Base-by-base conservation (phyloP, 2,113 vertebrate species). In the Mirza zaza region DNA sequence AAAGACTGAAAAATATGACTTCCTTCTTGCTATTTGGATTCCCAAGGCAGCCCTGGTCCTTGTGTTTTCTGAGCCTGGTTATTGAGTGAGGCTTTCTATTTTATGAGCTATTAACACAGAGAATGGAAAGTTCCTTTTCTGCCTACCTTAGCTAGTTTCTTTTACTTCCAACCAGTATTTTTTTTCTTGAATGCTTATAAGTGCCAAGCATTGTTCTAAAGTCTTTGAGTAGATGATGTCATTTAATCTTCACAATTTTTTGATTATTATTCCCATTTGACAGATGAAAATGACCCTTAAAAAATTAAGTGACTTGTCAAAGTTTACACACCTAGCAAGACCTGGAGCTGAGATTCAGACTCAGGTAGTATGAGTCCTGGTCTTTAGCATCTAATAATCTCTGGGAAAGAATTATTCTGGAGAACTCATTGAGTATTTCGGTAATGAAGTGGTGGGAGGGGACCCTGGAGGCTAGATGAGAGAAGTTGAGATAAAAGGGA, bases 131-230 rank as follows among this genome's bases (percentile, higher is more conserved):
- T 87, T 96, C 34, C 55, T 32, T 79, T 89, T 68, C 80, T 87
- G 68, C 87, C n/a, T 87, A 71, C 39, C 29, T 91, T 45, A 88
- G 39, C 14, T 73, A 29, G 9, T 81, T 96, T 77, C 42, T 63
- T 89, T 85, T 87, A 75, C 21, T 93, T 91, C 73, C 21, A 73
- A n/a, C 65, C 71, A 92, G 34, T 12, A 48, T 52, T 91, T 93
- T 95, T 95, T 77, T 81, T 83, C 79, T 95, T 91, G 80, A 76
- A 94, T 61, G 34, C 77, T 95, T 83, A 15, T 8, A 59, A 92
- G 68, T 75, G 42, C 68, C 63, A 79, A 20, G 36, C 20, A 39
- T 73, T 63, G 10, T 65, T 59, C 3, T 86, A 52, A 97, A 90
- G 67, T 55, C 20, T 55, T 90, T 89, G 83, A 75, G 83, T 71